A percentile compares a stretch with the other conserved stretches of the same genome.
Evolutionary conservation across 2,888 invertebrate species (phyloP).

Genomic region (Ischnura elegans): DNA sequence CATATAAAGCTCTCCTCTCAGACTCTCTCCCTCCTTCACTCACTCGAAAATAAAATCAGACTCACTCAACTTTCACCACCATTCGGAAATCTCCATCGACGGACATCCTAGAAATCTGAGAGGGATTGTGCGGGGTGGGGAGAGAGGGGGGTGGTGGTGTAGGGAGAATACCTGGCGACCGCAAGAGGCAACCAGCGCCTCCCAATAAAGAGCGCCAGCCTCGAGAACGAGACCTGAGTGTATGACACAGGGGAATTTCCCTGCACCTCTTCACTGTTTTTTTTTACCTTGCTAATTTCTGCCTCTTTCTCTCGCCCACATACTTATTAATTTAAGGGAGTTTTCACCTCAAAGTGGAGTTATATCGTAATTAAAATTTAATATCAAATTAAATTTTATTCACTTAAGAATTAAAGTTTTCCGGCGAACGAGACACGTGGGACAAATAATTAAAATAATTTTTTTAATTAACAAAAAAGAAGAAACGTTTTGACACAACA

Average conservation of each 20-base stretch:
- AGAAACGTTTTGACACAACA: too few species aligned
- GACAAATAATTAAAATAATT: too few species aligned
- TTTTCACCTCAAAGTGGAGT: too few species aligned
- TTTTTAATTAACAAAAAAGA: too few species aligned
- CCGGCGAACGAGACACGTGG: too few species aligned
- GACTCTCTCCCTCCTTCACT: not conserved
- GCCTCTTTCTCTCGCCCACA: not conserved
- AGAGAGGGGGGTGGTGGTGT: not conserved
- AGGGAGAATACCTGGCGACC: not conserved
- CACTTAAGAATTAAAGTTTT: too few species aligned
- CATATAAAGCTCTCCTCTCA: not conserved
- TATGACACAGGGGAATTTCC: not conserved
- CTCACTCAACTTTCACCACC: conserved; percentile 35
- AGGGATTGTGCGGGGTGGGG: not conserved
- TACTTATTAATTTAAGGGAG: too few species aligned
- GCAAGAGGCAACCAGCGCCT: not conserved
- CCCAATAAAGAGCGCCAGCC: not conserved
- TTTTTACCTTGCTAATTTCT: too few species aligned
- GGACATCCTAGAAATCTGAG: conserved; percentile 39
- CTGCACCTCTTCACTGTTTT: not conserved
- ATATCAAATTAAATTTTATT: not conserved
- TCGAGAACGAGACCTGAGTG: not conserved
- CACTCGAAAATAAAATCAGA: conserved; percentile 24
- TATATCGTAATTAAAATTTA: too few species aligned
- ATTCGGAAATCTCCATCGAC: conserved; percentile 29